Conservation (phyloP, 2,888 invertebrate species). For the Malthinus flaveolus region DNA sequence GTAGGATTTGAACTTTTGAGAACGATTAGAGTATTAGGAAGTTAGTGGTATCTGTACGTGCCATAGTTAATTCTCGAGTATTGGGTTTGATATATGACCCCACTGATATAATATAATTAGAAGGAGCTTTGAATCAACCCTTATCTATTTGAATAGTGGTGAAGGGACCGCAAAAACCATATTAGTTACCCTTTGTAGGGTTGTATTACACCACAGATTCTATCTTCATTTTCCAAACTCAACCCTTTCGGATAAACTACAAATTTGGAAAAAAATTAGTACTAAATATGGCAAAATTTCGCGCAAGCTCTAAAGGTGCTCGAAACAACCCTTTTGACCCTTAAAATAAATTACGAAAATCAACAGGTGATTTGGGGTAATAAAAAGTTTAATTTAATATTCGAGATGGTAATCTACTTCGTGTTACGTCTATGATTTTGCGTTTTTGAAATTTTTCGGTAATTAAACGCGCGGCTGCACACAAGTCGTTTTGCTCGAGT, state of each 20-base stretch:
- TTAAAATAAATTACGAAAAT: no score
- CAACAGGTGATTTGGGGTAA: no score
- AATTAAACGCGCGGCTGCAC: no score
- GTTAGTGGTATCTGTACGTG: conserved; percentile 32
- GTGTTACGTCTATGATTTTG: no score
- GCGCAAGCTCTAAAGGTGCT: neutral
- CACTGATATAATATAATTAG: conserved; percentile 56
- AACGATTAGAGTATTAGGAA: conserved; percentile 27
- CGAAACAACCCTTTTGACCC: neutral
- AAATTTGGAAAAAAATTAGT: conserved; percentile 10
- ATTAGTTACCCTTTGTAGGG: conserved; percentile 54
- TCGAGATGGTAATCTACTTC: no score
- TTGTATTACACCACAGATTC: conserved; percentile 44
- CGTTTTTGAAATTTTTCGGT: no score
- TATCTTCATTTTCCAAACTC: conserved; percentile 26
- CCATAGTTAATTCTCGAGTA: conserved; percentile 32
- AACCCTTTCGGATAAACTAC: conserved; percentile 22
- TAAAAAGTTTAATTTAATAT: no score
- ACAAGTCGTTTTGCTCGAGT: no score
- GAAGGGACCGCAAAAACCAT: conserved; percentile 54
- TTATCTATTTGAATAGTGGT: conserved; percentile 56
- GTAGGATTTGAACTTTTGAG: conserved; percentile 5
- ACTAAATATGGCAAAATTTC: neutral
- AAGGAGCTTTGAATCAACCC: conserved; percentile 54
- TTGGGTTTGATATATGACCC: conserved; percentile 54